Evolutionary conservation across 2,888 invertebrate genomes (phyloP).

Genomic region (Drosophila macrothrix): DNA sequence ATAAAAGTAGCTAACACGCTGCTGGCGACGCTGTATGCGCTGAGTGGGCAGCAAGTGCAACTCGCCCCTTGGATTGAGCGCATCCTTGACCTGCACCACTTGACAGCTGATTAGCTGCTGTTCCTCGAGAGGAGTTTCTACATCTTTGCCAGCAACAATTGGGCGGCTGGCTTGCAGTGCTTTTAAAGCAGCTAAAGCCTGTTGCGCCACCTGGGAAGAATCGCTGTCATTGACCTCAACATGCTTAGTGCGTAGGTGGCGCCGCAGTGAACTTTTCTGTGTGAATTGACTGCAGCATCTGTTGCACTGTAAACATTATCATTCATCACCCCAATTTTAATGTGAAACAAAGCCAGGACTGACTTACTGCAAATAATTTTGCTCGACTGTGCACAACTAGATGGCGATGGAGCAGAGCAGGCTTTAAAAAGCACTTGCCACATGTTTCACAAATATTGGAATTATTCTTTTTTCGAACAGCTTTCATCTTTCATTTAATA

Average conservation of each 20-base stretch:
- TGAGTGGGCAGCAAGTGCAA: slow-evolving; percentile 20
- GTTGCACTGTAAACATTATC: slow-evolving; percentile 30
- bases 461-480: background rate
- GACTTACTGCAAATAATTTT: slow-evolving; percentile 64
- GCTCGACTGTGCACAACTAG: slow-evolving; percentile 59
- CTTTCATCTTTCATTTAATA: slow-evolving; percentile 5
- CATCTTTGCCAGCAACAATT: no score
- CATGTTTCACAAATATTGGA: slow-evolving; percentile 50
- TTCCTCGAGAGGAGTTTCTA: slow-evolving; percentile 30
- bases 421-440: slow-evolving; percentile 64
- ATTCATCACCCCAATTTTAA: no score
- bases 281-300: slow-evolving; percentile 39
- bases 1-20: slow-evolving; percentile 42
- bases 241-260: slow-evolving; percentile 37
- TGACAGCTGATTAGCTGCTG: slow-evolving; percentile 13
- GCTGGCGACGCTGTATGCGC: slow-evolving; percentile 30
- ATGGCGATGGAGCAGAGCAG: slow-evolving; percentile 63
- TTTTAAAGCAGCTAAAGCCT: slow-evolving; percentile 43
- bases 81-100: slow-evolving; percentile 22
- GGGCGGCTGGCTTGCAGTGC: slow-evolving; percentile 30
- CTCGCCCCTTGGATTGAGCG: slow-evolving; percentile 23
- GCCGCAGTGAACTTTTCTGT: slow-evolving; percentile 46
- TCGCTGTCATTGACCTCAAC: background rate
- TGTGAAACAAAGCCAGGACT: background rate
- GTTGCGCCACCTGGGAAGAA: slow-evolving; percentile 32